These are phyloP conservation scores for Drosophila nr. medialis DNA, from an alignment of 2,888 invertebrate genomes.

Conservation along the genomic window DNA sequence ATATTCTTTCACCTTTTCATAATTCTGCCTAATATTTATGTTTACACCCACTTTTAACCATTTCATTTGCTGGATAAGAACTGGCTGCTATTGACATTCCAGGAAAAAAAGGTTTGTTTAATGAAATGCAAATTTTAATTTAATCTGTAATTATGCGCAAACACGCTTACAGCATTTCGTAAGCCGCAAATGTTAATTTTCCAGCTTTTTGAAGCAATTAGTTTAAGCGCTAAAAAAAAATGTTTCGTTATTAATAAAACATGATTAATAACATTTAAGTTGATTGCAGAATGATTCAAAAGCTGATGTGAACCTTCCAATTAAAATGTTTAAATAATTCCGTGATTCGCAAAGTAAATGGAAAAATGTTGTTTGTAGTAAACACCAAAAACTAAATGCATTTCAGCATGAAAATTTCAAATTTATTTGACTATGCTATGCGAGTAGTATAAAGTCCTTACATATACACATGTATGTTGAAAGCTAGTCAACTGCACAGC, in stretches of 20 bases:
- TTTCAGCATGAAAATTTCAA: not conserved
- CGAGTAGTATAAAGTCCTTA: too few relatives aligned
- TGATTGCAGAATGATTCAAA: not conserved
- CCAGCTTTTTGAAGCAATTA: constrained; percentile 53
- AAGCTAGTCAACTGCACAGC: not conserved
- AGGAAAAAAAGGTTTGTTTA: constrained; percentile 28
- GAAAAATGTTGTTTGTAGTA: not conserved
- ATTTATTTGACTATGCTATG: not conserved
- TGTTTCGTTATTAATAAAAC: constrained; percentile 25
- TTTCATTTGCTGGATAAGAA: not conserved
- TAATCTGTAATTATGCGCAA: constrained; percentile 68
- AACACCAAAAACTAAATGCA: not conserved
- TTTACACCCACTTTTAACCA: not conserved
- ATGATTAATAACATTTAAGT: not conserved
- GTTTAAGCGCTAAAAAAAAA: constrained; percentile 35
- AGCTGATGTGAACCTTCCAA: not conserved
- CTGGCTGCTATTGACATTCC: not conserved
- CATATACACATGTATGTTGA: not conserved
- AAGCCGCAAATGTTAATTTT: constrained; percentile 58
- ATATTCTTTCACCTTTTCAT: not conserved
- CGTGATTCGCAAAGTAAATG: not conserved
- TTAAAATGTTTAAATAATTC: not conserved
- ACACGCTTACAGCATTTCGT: constrained; percentile 43
- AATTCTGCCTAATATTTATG: not conserved
- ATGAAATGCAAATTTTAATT: constrained; percentile 68